Evolutionary conservation across 2,797 vertebrate species (phyloP), one percentile per base, ranked within the genome.

Genomic region (Micropoecilia bifurca): DNA sequence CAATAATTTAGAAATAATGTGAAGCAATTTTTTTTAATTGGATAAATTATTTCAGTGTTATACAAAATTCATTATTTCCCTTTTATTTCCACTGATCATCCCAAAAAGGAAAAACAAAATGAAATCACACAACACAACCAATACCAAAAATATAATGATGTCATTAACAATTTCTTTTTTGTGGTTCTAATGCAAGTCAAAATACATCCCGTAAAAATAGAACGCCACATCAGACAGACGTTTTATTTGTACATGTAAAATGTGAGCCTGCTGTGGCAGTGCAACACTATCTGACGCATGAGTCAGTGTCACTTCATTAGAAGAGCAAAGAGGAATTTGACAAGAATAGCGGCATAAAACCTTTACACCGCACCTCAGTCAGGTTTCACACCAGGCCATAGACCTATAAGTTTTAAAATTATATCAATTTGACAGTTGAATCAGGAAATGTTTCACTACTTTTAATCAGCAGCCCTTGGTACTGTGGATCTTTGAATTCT

Each of bases 281-380:
- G 73, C 73, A 87, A 1, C 80, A 73, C 77, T 73, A 71, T 84
- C 61, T 82, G 74, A 87, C 33, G n/a, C 78, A 46, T 36, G 9
- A 33, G 57, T 69, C 55, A n/a, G 25, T 7, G 79, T 75, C 50
- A 73, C 82, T 87, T 92, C 88, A 90, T 92, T 90, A 90, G 74
- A 39, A 84, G 46, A 76, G 28, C 82, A 48, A 53, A 82, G 85
- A 88, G 88, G 89, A 94, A 95, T 93, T 78, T 95, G 59, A 87
- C 92, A 94, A 80, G 53, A 66, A 47, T 47, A 77, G 59, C 50
- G 68, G 73, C 83, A 74, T 50, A n/a, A 7, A 41, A 71, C 22
- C 43, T 71, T 28, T 7, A 28, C 4, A 45, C 41, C 14, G 28
- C 41, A 71, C 13, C n/a, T 45, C 18, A 43, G 22, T n/a, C 22